Percentiles rank a stretch among this genome's conserved stretches.
Conservation (phyloP, 2,113 vertebrate species). For the Oreotrochilus melanogaster region DNA sequence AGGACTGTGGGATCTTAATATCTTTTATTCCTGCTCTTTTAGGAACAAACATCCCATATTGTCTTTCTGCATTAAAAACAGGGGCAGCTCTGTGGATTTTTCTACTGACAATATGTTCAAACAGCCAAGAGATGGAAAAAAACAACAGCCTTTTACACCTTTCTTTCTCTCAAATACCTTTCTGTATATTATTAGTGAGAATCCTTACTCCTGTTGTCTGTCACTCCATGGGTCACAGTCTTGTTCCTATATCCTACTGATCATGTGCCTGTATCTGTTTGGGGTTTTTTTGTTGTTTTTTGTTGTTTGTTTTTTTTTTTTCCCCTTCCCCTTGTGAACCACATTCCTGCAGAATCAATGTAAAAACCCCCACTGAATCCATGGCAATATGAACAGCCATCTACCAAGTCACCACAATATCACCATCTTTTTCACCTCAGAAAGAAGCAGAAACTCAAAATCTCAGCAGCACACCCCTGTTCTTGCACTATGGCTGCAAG, state of each 20-base stretch:
- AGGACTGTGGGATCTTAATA: neutral
- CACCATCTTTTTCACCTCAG: neutral
- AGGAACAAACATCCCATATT: neutral
- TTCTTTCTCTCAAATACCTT: neutral
- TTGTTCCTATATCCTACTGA: neutral
- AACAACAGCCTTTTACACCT: neutral
- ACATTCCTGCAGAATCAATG: neutral
- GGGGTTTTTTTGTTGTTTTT: no score
- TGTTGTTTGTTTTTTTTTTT: no score
- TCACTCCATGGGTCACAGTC: neutral
- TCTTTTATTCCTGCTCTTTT: neutral
- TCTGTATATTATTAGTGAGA: neutral
- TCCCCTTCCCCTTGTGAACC: neutral
- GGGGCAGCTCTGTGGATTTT: neutral
- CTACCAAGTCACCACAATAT: fast-evolving
- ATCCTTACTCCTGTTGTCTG: neutral
- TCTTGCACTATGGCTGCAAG: neutral
- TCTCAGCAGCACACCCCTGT: fast-evolving
- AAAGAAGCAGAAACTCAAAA: neutral
- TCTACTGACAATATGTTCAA: neutral
- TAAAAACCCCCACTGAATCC: neutral
- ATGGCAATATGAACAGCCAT: neutral
- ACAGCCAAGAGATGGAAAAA: neutral
- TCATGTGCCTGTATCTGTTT: neutral
- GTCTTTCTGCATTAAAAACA: neutral